These are phyloP conservation scores for Augochlora pura DNA, from an alignment of 1,140 invertebrate species.

Conservation along the genomic window DNA sequence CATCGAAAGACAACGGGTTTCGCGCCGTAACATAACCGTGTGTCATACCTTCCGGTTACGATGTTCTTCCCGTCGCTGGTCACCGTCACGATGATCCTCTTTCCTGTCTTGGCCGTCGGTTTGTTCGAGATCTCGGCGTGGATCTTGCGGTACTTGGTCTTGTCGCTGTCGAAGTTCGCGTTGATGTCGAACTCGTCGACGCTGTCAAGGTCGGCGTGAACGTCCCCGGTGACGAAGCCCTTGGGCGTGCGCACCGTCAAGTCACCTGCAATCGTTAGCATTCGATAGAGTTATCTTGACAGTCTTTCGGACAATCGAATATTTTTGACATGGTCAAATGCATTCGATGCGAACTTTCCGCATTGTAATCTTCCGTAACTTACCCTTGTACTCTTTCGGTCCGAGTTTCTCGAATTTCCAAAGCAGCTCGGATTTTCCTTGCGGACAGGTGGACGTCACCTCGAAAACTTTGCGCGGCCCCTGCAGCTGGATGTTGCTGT, in stretches of 20 bases:
- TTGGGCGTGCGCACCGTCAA: constrained; percentile 71
- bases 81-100: constrained; percentile 83
- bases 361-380: no score
- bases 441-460: constrained; percentile 61
- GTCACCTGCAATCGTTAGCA: constrained; percentile 59
- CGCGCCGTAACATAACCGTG: background rate
- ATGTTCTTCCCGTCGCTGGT: constrained; percentile 84
- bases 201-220: constrained; percentile 82
- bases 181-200: constrained; percentile 85
- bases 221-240: constrained; percentile 73
- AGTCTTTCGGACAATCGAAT: no score
- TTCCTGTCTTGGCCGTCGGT: constrained; percentile 80
- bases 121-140: constrained; percentile 84
- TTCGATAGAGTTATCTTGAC: no score
- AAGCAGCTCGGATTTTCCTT: constrained; percentile 79
- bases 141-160: constrained; percentile 84
- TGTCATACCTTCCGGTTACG: constrained; percentile 83
- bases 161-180: constrained; percentile 84
- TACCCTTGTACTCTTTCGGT: constrained; percentile 81
- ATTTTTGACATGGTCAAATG: no score
- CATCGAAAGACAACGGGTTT: background rate
- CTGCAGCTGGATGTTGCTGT: constrained; percentile 74
- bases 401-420: constrained; percentile 81
- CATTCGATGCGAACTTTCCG: no score
- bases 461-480: constrained; percentile 56